Evolutionary conservation across 2,797 vertebrate genomes (phyloP).

Genomic region (Rhabdomys pumilio): DNA sequence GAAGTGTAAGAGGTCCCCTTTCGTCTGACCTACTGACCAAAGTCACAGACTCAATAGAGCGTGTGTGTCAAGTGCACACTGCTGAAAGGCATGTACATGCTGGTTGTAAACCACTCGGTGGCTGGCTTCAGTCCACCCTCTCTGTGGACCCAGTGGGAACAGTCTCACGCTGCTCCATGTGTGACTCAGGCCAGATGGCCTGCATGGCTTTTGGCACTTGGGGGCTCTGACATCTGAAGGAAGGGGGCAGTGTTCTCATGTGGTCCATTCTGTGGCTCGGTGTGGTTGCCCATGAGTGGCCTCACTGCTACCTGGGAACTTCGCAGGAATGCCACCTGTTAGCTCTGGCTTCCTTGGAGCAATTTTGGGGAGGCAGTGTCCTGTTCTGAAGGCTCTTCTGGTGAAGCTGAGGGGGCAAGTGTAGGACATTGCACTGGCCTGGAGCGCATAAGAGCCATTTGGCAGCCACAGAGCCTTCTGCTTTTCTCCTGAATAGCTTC

Average conservation of each 20-base stretch:
- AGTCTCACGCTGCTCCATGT: no score
- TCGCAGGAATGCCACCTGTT: no score
- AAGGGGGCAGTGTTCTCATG: neutral
- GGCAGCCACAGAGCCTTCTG: neutral
- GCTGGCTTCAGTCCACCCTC: neutral
- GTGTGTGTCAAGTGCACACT: neutral
- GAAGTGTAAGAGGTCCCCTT: neutral
- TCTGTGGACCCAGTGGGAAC: neutral
- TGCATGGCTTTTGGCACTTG: rapidly evolving
- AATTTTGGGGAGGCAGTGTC: neutral
- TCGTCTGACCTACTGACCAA: neutral
- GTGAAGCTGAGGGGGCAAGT: rapidly evolving
- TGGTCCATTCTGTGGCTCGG: neutral
- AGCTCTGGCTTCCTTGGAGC: neutral
- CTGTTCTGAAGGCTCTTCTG: neutral
- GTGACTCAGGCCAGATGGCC: neutral
- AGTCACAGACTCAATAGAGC: neutral
- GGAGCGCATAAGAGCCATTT: neutral
- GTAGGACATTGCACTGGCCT: rapidly evolving
- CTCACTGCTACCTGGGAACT: neutral
- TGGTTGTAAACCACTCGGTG: neutral
- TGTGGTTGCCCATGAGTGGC: neutral
- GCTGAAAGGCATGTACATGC: rapidly evolving
- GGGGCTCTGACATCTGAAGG: neutral
- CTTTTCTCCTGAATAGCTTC: neutral